phyloP scores from a whole-genome alignment of 2,888 invertebrate species.

The Parnassius smintheus region DNA sequence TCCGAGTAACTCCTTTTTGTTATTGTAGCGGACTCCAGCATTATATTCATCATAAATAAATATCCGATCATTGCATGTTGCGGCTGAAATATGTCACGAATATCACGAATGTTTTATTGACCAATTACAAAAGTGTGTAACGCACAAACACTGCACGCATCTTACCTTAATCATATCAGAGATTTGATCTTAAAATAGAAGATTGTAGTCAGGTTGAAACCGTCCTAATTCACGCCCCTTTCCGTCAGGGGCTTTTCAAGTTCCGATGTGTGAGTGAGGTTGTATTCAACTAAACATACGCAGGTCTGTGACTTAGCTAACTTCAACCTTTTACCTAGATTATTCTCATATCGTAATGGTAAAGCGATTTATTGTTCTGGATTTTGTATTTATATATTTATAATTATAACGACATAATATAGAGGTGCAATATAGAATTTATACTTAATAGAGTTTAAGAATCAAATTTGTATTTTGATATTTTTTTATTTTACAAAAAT shows the following conservation, averaged over 20 bases:
- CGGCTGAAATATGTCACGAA: constrained; percentile 49
- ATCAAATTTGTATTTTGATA: too few relatives aligned
- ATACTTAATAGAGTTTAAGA: too few relatives aligned
- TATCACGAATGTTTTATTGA: constrained; percentile 36
- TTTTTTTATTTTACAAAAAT: too few relatives aligned
- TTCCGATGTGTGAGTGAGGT: constrained; percentile 26
- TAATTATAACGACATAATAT: too few relatives aligned
- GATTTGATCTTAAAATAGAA: constrained; percentile 54
- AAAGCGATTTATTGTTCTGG: too few relatives aligned
- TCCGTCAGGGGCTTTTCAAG: constrained; percentile 45
- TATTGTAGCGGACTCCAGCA: constrained; percentile 61
- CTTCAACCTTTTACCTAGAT: too few relatives aligned
- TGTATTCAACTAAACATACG: constrained; percentile 8
- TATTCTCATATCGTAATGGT: too few relatives aligned
- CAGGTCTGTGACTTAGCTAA: too few relatives aligned
- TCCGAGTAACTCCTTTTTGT: constrained; percentile 89
- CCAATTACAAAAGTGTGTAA: constrained; percentile 14
- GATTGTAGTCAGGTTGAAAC: constrained; percentile 43
- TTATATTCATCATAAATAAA: constrained; percentile 59
- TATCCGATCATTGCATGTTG: constrained; percentile 62
- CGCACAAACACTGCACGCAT: constrained; percentile 26
- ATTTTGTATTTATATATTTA: too few relatives aligned
- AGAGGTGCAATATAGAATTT: too few relatives aligned
- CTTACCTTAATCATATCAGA: constrained; percentile 73
- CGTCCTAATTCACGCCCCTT: constrained; percentile 56